Percentiles rank a stretch among this genome's conserved stretches.
These are phyloP conservation scores for Dolichotis patagonum DNA, from an alignment of 2,113 vertebrate species.

Conservation along the genomic window DNA sequence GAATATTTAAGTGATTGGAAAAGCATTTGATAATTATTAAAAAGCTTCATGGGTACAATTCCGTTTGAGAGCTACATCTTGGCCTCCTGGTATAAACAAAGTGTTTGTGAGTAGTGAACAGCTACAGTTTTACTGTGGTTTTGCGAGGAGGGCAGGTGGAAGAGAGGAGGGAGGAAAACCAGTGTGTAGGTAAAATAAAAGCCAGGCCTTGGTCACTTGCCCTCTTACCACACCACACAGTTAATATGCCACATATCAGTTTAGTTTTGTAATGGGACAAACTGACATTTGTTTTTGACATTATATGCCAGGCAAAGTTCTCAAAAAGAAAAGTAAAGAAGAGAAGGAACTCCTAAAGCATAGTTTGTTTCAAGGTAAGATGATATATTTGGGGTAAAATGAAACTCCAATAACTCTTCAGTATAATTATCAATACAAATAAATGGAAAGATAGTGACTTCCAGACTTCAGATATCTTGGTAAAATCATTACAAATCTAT, in stretches of 20 bases:
- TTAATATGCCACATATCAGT: neutral
- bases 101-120: neutral
- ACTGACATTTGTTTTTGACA: neutral
- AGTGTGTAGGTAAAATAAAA: neutral
- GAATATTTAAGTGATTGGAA: constrained; percentile 28
- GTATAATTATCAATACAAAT: neutral
- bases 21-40: constrained; percentile 40
- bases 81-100: neutral
- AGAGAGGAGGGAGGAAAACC: neutral
- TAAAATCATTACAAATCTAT: constrained; percentile 1
- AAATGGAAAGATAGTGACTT: neutral
- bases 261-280: neutral
- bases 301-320: neutral
- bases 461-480: neutral
- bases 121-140: neutral
- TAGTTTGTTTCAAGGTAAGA: neutral
- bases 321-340: neutral
- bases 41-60: neutral
- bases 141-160: neutral
- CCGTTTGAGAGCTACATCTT: neutral
- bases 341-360: neutral
- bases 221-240: neutral
- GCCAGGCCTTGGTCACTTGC: neutral
- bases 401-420: constrained; percentile 20
- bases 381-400: neutral